A percentile compares a stretch with the other conserved stretches of the same genome.
Conservation (phyloP, 1,140 invertebrate genomes). For the Episyrphus balteatus region DNA sequence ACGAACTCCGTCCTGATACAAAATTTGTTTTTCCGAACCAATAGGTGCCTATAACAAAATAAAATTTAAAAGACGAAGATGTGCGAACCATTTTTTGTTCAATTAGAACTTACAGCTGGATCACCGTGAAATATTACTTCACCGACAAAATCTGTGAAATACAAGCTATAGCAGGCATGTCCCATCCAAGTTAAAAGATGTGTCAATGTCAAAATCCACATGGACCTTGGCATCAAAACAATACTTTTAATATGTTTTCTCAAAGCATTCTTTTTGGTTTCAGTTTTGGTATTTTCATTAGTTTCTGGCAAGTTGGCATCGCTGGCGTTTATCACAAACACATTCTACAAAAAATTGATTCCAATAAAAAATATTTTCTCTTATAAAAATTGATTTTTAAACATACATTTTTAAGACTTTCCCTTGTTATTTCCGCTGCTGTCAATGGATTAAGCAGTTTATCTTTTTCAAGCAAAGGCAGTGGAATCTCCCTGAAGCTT, state of each 20-base stretch:
- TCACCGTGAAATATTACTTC: constrained; percentile 61
- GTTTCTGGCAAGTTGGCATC: no score
- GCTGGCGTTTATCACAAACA: no score
- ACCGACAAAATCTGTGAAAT: constrained; percentile 74
- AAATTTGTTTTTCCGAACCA: background rate
- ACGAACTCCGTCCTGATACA: constrained; percentile 55
- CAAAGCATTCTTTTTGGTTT: no score
- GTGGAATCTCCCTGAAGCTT: constrained; percentile 47
- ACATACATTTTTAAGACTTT: background rate
- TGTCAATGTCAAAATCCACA: constrained; percentile 59
- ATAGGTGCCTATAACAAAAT: background rate
- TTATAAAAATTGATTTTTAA: no score
- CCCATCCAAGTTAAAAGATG: constrained; percentile 77
- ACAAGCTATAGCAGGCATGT: constrained; percentile 66
- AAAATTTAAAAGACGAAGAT: background rate
- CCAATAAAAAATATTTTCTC: no score
- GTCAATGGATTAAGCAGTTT: constrained; percentile 2
- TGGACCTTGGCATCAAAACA: constrained; percentile 56
- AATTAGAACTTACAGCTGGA: constrained; percentile 42
- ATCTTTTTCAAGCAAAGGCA: constrained; percentile 36
- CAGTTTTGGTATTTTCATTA: no score
- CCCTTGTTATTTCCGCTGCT: background rate
- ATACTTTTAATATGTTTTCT: constrained; percentile 44
- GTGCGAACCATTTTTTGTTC: background rate
- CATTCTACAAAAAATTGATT: no score